phyloP scores from a whole-genome alignment of 1,140 invertebrate genomes.

The Achroia grisella region DNA sequence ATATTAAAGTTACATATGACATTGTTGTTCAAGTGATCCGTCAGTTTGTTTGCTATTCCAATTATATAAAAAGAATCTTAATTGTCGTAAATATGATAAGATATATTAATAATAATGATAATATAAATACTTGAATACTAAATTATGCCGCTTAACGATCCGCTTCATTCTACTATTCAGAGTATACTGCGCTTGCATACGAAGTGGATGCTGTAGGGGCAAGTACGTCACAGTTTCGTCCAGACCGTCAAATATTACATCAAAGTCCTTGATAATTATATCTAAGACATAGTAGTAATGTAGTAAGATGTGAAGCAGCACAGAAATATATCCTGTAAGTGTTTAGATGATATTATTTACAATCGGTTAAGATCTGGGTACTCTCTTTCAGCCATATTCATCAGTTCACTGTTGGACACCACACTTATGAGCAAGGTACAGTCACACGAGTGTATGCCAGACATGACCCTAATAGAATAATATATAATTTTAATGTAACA shows the following conservation, averaged over 20 bases:
- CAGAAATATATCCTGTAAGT: constrained; percentile 33
- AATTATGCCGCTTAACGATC: constrained; percentile 34
- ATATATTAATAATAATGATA: background rate
- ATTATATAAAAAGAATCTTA: too few species aligned
- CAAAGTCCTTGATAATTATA: constrained; percentile 33
- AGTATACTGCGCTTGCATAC: constrained; percentile 16
- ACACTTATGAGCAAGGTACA: too few species aligned
- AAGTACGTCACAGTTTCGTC: constrained; percentile 22
- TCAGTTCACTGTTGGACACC: too few species aligned
- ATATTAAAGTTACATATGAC: too few species aligned
- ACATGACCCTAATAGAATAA: too few species aligned
- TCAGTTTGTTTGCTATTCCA: too few species aligned
- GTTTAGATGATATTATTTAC: too few species aligned
- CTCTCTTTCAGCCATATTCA: too few species aligned
- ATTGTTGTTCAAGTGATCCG: too few species aligned
- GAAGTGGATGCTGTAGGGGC: constrained; percentile 9
- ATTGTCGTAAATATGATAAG: background rate
- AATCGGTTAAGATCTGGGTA: too few species aligned
- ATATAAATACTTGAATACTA: constrained; percentile 32
- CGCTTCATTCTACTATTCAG: constrained; percentile 28
- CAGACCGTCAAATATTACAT: constrained; percentile 32
- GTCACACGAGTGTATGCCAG: too few species aligned
- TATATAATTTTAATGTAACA: too few species aligned
- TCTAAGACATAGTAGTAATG: constrained; percentile 32
- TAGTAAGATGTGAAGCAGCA: constrained; percentile 32